A percentile compares a stretch with the other conserved stretches of the same genome.
These are phyloP conservation scores for Metacarcinus magister DNA, from an alignment of 2,888 invertebrate species.

Conservation along the genomic window DNA sequence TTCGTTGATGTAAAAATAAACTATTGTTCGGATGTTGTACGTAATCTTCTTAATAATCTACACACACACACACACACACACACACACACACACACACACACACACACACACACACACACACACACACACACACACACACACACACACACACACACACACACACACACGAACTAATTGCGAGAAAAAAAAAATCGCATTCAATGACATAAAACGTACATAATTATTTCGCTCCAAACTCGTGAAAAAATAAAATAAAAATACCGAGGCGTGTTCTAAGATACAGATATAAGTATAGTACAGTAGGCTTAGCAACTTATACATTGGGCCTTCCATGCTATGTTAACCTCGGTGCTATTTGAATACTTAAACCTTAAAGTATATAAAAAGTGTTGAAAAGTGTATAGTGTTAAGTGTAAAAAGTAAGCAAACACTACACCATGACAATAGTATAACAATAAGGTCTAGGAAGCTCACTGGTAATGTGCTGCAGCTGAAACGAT, in stretches of 20 bases:
- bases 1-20: too few relatives aligned
- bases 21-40: not conserved
- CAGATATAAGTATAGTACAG: too few relatives aligned
- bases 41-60: not conserved
- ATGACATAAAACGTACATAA: too few relatives aligned
- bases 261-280: too few relatives aligned
- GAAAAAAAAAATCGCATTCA: too few relatives aligned
- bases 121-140: not conserved
- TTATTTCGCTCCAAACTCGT: too few relatives aligned
- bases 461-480: not conserved
- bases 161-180: not conserved
- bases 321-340: too few relatives aligned
- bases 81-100: not conserved
- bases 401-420: not conserved
- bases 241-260: too few relatives aligned
- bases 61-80: slow-evolving; percentile 12
- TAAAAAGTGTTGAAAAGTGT: too few relatives aligned
- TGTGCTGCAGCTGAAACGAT: not conserved
- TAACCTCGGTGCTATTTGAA: too few relatives aligned
- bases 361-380: too few relatives aligned
- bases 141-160: slow-evolving; percentile 12
- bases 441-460: not conserved
- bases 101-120: slow-evolving; percentile 2
- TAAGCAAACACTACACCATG: not conserved
- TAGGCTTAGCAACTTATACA: too few relatives aligned